Evolutionary conservation across 2,797 vertebrate species (phyloP).

Genomic region (Microchirus variegatus): DNA sequence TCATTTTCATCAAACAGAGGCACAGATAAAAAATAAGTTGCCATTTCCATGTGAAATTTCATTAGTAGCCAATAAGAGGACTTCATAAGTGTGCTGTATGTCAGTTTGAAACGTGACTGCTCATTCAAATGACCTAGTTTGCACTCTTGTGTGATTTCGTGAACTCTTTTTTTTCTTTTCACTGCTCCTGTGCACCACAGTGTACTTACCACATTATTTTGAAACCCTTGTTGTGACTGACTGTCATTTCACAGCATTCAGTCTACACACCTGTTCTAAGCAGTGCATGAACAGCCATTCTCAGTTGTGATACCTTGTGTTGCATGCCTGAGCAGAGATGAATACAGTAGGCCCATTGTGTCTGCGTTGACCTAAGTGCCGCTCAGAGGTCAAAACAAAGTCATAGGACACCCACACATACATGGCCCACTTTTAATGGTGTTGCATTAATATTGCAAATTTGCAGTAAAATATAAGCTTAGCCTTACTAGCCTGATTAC

Average conservation of each 20-base stretch:
- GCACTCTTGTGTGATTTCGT: not conserved
- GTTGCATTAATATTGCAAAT: conserved; percentile 7
- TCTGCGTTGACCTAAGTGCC: conserved; percentile 4
- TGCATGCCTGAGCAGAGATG: too few species aligned
- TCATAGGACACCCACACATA: not conserved
- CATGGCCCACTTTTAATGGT: conserved; percentile 36
- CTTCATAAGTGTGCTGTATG: not conserved
- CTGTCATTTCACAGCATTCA: too few species aligned
- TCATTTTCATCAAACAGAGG: not conserved
- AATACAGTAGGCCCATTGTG: conserved; percentile 13
- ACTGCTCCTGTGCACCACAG: not conserved
- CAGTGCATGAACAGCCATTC: too few species aligned
- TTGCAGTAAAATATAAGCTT: conserved; percentile 12
- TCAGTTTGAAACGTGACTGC: conserved; percentile 10
- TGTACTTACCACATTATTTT: too few species aligned
- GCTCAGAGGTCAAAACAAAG: conserved; percentile 25
- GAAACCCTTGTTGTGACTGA: too few species aligned
- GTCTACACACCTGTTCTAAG: too few species aligned
- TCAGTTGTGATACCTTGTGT: too few species aligned
- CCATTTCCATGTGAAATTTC: conserved; percentile 5
- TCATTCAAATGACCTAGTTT: conserved; percentile 18
- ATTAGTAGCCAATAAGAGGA: not conserved
- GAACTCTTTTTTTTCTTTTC: not conserved
- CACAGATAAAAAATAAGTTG: not conserved
- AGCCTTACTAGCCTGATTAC: not conserved